Evolutionary conservation across 2,888 invertebrate genomes (phyloP), one percentile per base, ranked within the genome.

Genomic region (Morpho helenor): DNA sequence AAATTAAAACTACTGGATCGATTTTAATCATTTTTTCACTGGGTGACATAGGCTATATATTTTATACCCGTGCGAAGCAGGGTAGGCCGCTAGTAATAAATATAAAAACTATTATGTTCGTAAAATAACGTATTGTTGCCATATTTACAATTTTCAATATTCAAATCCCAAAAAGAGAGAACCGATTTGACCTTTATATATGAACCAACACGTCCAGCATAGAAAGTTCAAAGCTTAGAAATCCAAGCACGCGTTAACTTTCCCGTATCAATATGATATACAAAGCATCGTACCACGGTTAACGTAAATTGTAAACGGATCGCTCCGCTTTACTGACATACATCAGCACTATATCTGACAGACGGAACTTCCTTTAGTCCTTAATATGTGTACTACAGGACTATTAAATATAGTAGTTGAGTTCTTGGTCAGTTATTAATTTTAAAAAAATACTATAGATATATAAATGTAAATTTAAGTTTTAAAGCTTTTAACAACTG

Each of bases 191-290:
- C 69, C 68, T 70, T 72, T 62, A 66, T 68, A 66, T 63, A 55
- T 57, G 58, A 62, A 64, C 60, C 63, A 65, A 61, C 60, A 66
- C 62, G 60, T 54, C 59, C 57, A 62, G 56, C 65, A 59, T 72
- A 71, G 70, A 72, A 71, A 72, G 72, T 68, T 64, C 65, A 66
- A 66, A 67, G 68, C 68, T 68, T 66, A 68, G 68, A 68, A 71
- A 68, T 62, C 67, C 63, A 58, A 68, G 66, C 71, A 72, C 72
- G 70, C 66, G 65, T 65, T 59, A 63, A 71, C 72, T 72, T 72
- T 72, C 72, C 66, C 71, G 61, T 63, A 63, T 60, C 68, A 64
- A 70, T 68, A 63, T 65, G 54, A 62, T 59, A 53, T 44, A 60
- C 56, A 61, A 59, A 55, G 59, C 57, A 61, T 56, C 56, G 45